phyloP scores from a whole-genome alignment of 2,797 vertebrate species.

The Nasua narica region DNA sequence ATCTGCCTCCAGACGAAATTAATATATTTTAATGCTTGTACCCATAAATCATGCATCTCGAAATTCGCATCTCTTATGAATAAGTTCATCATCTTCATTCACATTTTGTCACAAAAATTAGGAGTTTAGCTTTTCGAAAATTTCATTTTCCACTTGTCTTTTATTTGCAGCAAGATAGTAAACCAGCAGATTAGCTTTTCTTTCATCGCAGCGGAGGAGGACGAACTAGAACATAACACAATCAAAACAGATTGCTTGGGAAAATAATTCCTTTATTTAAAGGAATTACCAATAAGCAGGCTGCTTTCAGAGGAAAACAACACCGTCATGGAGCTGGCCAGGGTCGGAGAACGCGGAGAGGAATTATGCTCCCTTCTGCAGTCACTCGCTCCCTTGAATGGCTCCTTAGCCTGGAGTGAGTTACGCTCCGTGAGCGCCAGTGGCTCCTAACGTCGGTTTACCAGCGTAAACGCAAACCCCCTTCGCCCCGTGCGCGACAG shows the following conservation, averaged over 20 bases:
- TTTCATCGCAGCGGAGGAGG: slow-evolving; percentile 40
- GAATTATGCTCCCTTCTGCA: not conserved
- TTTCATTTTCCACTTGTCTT: slow-evolving; percentile 61
- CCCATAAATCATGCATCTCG: slow-evolving; percentile 53
- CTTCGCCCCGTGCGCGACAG: fast-evolving
- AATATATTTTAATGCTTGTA: slow-evolving; percentile 54
- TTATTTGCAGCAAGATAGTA: slow-evolving; percentile 38
- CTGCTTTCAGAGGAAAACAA: slow-evolving; percentile 44
- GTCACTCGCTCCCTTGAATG: not conserved
- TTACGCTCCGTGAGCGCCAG: not conserved
- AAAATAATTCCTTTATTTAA: slow-evolving; percentile 64
- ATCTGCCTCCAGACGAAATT: not conserved
- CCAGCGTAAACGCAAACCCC: not conserved
- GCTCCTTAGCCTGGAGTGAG: not conserved
- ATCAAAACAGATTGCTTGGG: slow-evolving; percentile 65
- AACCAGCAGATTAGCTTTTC: slow-evolving; percentile 52
- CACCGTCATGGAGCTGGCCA: not conserved
- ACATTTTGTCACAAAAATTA: slow-evolving; percentile 69
- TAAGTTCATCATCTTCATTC: slow-evolving; percentile 70
- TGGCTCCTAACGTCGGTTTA: not conserved
- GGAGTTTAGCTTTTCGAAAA: slow-evolving; percentile 58
- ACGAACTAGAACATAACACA: slow-evolving; percentile 21
- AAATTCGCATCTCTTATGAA: slow-evolving; percentile 57
- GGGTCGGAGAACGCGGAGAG: not conserved
- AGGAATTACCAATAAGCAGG: slow-evolving; percentile 56